Percentiles rank a stretch among this genome's conserved stretches.
These are phyloP conservation scores for Odontomachus brunneus DNA, from an alignment of 1,140 invertebrate genomes.

Conservation along the genomic window DNA sequence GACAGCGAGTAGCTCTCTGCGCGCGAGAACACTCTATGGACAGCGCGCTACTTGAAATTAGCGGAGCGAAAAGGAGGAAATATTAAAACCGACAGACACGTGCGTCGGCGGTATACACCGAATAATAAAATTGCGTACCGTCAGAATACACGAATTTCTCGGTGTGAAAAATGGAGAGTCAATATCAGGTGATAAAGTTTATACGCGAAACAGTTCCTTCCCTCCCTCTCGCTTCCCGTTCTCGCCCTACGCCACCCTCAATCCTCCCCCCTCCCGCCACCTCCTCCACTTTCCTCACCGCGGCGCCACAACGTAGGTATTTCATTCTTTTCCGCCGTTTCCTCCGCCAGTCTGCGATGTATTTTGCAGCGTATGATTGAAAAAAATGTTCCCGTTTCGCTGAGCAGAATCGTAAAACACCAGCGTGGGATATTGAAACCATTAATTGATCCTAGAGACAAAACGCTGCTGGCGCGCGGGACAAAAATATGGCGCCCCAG, in stretches of 20 bases:
- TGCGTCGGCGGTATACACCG: too few species aligned
- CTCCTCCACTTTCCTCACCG: too few species aligned
- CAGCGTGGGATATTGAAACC: constrained; percentile 48
- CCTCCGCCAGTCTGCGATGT: not conserved
- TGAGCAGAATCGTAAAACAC: constrained; percentile 47
- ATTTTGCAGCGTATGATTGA: constrained; percentile 45
- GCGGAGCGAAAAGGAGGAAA: not conserved
- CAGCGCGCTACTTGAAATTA: not conserved
- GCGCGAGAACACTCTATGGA: too few species aligned
- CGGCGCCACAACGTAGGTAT: not conserved
- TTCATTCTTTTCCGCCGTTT: constrained; percentile 16
- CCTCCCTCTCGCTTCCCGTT: too few species aligned
- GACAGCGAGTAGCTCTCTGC: too few species aligned
- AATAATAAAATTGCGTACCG: constrained; percentile 8
- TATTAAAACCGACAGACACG: not conserved
- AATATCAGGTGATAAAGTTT: constrained; percentile 50
- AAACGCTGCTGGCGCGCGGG: constrained; percentile 9
- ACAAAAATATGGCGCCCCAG: constrained; percentile 18
- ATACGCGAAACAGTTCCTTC: constrained; percentile 23
- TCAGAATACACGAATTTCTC: constrained; percentile 1
- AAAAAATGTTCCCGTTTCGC: constrained; percentile 45
- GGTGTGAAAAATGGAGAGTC: constrained; percentile 32
- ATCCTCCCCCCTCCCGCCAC: not conserved
- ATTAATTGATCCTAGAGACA: constrained; percentile 57
- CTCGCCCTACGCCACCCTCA: too few species aligned